Conservation (phyloP, 2,797 vertebrate species). For the Bradypus variegatus region DNA sequence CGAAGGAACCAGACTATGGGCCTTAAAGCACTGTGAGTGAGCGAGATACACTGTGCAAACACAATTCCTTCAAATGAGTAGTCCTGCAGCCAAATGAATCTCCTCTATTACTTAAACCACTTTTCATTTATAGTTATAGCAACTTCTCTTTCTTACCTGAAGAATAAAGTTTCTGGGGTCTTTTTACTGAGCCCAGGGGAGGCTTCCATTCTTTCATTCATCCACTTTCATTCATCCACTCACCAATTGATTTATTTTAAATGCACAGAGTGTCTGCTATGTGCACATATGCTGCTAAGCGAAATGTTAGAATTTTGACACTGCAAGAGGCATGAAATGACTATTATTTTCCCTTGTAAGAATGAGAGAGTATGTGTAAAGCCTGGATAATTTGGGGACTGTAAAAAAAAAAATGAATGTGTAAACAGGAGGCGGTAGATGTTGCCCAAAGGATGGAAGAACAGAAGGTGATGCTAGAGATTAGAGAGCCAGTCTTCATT, state of each 20-base stretch:
- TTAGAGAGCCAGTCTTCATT: fast-evolving
- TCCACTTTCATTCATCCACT: background rate
- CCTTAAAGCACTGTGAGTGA: background rate
- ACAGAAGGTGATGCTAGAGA: background rate
- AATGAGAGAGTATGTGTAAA: background rate
- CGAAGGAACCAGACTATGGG: background rate
- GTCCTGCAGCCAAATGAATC: background rate
- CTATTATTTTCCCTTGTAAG: background rate
- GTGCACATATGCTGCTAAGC: background rate
- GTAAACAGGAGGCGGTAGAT: no score
- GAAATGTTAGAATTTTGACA: background rate
- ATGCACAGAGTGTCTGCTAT: background rate
- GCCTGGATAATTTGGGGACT: fast-evolving
- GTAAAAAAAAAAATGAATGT: no score
- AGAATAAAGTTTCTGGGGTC: background rate
- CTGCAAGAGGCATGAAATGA: background rate
- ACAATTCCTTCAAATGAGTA: fast-evolving
- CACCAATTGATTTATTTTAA: no score
- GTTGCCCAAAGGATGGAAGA: background rate
- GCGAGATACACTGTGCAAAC: background rate
- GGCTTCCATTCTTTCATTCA: background rate
- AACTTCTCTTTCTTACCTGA: background rate
- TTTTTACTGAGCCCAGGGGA: background rate
- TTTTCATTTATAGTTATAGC: background rate
- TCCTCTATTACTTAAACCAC: background rate